These are phyloP conservation scores for Pangasius sanitwongsei DNA, from an alignment of 2,797 vertebrate genomes.

Conservation along the genomic window DNA sequence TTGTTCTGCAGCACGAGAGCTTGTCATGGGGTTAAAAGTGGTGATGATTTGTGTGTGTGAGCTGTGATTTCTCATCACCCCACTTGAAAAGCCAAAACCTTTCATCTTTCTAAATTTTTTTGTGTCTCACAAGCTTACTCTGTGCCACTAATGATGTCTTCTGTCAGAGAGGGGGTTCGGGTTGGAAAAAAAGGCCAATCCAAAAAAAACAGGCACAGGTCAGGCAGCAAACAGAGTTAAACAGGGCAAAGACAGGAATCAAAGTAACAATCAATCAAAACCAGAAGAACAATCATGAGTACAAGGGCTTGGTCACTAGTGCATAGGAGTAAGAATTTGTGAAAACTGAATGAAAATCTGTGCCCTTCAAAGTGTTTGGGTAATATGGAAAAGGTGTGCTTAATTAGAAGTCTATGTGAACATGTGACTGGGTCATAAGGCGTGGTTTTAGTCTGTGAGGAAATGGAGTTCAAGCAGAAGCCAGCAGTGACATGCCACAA, in stretches of 20 bases:
- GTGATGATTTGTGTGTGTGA: background rate
- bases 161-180: background rate
- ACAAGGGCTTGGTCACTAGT: background rate
- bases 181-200: background rate
- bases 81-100: background rate
- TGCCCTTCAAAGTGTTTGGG: background rate
- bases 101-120: background rate
- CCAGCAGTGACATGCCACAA: background rate
- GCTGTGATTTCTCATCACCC: background rate
- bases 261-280: background rate
- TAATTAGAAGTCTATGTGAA: background rate
- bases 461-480: too few species aligned
- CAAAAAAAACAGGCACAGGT: background rate
- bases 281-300: background rate
- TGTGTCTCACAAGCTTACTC: background rate
- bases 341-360: background rate
- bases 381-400: background rate
- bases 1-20: background rate
- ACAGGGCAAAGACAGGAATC: background rate
- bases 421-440: too few species aligned
- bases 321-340: background rate
- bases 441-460: too few species aligned
- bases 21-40: background rate
- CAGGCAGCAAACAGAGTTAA: background rate
- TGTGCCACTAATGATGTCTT: background rate